Evolutionary conservation across 2,888 invertebrate genomes (phyloP).

Genomic region (Phymatocera aterrima): DNA sequence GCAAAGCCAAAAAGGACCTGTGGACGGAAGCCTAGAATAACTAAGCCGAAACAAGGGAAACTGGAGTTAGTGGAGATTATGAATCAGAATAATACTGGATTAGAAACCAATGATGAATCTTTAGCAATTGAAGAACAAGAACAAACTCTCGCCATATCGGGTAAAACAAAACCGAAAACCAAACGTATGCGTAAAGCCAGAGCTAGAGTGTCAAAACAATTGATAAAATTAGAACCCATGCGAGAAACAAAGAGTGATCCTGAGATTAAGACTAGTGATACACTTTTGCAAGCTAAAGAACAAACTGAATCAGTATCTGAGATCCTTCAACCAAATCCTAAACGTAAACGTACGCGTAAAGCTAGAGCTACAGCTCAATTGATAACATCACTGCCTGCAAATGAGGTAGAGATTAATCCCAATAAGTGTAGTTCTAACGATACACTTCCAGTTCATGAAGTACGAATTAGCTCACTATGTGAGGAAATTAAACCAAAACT

Average conservation of each 20-base stretch:
- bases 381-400: no score
- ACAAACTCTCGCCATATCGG: background rate
- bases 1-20: background rate
- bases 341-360: background rate
- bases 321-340: background rate
- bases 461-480: background rate
- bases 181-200: background rate
- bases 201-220: background rate
- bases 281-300: no score
- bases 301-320: no score
- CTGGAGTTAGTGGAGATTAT: no score
- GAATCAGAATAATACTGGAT: background rate
- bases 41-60: background rate
- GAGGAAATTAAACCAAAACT: background rate
- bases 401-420: no score
- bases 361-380: no score
- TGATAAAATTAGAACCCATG: background rate
- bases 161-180: background rate
- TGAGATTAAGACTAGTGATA: no score
- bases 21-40: background rate
- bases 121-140: background rate
- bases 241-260: background rate
- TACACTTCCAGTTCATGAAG: background rate
- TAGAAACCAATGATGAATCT: background rate
- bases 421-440: background rate